A percentile compares a stretch with the other conserved stretches of the same genome.
phyloP scores from a whole-genome alignment of 2,113 vertebrate genomes.

The Himantopus leucocephalus region DNA sequence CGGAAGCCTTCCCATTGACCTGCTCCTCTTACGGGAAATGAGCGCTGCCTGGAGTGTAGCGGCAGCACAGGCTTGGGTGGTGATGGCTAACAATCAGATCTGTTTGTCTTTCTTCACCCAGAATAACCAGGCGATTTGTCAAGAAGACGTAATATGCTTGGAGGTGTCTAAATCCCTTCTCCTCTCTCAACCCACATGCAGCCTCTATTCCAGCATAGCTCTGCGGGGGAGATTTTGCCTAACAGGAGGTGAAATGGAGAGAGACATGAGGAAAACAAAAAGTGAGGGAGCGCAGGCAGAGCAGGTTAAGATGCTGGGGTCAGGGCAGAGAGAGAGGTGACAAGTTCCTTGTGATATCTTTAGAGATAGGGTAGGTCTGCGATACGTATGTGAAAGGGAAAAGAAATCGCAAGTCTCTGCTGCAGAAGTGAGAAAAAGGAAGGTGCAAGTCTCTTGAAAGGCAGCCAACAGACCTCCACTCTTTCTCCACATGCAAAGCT shows the following conservation, averaged over 20 bases:
- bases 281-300: background rate
- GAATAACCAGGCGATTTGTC: background rate
- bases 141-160: background rate
- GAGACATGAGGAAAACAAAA: background rate
- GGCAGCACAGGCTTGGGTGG: background rate
- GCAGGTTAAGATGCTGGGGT: background rate
- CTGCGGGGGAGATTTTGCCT: background rate
- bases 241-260: background rate
- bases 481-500: background rate
- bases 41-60: background rate
- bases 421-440: background rate
- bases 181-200: background rate
- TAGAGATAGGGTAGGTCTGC: background rate
- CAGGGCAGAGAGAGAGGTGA: background rate
- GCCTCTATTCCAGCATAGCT: background rate
- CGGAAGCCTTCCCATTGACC: background rate
- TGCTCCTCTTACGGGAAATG: constrained; percentile 24
- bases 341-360: background rate
- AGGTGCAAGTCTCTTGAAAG: background rate
- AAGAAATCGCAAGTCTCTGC: background rate
- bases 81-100: background rate
- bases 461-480: background rate
- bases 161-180: background rate
- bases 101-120: background rate
- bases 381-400: background rate